A percentile compares a stretch with the other conserved stretches of the same genome.
phyloP scores from a whole-genome alignment of 2,797 vertebrate genomes.

The Picus viridis region DNA sequence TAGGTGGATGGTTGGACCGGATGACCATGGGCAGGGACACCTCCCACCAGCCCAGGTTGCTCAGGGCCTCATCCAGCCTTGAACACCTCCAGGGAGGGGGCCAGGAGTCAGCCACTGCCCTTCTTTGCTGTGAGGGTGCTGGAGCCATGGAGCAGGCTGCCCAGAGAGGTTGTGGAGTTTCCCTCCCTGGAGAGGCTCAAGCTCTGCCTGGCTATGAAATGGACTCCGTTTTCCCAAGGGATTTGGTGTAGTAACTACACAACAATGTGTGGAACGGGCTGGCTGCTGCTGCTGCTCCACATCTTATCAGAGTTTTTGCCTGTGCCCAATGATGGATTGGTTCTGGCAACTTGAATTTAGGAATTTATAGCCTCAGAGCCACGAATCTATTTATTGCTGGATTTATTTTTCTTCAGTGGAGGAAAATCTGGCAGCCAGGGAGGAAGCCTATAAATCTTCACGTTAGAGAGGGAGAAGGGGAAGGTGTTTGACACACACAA shows the following conservation, averaged over 20 bases:
- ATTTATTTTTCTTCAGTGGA: slow-evolving; percentile 26
- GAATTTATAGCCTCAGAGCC: slow-evolving; percentile 5
- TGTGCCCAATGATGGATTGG: slow-evolving; percentile 28
- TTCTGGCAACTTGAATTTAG: slow-evolving; percentile 21
- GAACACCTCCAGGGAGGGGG: too few relatives aligned
- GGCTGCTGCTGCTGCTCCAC: background rate
- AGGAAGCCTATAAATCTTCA: slow-evolving; percentile 52
- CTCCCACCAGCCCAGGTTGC: too few relatives aligned
- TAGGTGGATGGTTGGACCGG: too few relatives aligned
- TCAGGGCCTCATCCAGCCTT: too few relatives aligned
- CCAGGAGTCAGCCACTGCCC: too few relatives aligned
- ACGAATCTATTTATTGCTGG: slow-evolving; percentile 2
- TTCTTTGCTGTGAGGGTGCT: too few relatives aligned
- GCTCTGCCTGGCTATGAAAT: too few relatives aligned
- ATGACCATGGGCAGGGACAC: too few relatives aligned
- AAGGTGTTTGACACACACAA: background rate
- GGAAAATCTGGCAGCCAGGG: background rate
- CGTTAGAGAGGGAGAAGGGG: slow-evolving; percentile 7
- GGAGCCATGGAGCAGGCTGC: too few relatives aligned
- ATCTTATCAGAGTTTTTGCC: slow-evolving; percentile 1
- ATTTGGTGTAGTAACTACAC: background rate
- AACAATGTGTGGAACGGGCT: slow-evolving; percentile 13
- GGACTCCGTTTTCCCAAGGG: background rate
- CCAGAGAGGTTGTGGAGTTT: too few relatives aligned
- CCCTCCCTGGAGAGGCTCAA: too few relatives aligned